A percentile compares a stretch with the other conserved stretches of the same genome.
Conservation (phyloP, 2,113 vertebrate genomes). For the Pteronura brasiliensis region DNA sequence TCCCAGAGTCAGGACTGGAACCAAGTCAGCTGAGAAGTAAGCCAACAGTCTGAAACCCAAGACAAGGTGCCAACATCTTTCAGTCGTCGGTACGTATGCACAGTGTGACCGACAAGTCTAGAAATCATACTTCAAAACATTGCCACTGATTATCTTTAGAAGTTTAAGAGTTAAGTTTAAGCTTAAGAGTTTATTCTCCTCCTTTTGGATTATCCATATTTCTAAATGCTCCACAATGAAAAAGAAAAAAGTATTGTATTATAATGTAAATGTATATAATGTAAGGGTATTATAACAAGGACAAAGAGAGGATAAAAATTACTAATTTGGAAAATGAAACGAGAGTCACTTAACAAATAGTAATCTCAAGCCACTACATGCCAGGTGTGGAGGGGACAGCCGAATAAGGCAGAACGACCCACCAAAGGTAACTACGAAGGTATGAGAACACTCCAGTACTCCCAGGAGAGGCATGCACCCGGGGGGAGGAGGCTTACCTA, state of each 20-base stretch:
- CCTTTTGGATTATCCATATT: not conserved
- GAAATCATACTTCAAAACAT: not conserved
- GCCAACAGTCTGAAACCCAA: not conserved
- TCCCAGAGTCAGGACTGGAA: not conserved
- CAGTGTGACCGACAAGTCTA: too few relatives aligned
- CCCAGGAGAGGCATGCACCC: not conserved
- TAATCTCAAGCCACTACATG: not conserved
- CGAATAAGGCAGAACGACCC: not conserved
- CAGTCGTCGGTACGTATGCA: fast-evolving
- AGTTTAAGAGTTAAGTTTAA: too few relatives aligned
- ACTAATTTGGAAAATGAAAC: not conserved
- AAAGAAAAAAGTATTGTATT: not conserved
- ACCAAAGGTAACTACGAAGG: too few relatives aligned
- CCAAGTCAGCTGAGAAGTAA: not conserved
- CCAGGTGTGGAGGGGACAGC: not conserved
- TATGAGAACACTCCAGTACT: not conserved
- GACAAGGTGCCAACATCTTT: not conserved
- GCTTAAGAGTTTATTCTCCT: not conserved
- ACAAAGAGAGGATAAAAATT: not conserved
- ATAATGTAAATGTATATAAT: not conserved
- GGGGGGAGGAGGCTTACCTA: not conserved
- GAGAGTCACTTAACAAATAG: not conserved
- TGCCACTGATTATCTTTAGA: not conserved
- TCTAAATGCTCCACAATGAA: not conserved
- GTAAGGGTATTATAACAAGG: not conserved